phyloP scores from a whole-genome alignment of 2,888 invertebrate species.

The Melanophora roralis region DNA sequence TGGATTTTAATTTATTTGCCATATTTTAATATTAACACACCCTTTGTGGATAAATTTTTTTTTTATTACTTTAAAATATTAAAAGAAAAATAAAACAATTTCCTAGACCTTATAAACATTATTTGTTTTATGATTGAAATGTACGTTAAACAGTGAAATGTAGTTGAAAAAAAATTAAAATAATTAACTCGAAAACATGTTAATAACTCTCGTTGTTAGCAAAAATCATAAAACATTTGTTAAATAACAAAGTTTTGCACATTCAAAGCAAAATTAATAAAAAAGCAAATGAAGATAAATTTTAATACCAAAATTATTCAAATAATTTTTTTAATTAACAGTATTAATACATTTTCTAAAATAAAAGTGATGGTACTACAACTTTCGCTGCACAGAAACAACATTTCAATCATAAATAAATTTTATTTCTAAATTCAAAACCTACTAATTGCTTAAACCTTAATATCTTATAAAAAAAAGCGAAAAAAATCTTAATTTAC shows the following conservation, averaged over 20 bases:
- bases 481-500: constrained; percentile 43
- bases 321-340: too few species aligned
- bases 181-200: constrained; percentile 24
- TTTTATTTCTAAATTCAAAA: constrained; percentile 34
- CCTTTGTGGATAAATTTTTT: too few species aligned
- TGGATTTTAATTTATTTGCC: too few species aligned
- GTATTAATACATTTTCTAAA: too few species aligned
- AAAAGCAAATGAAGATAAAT: background rate
- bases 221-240: constrained; percentile 60
- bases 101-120: constrained; percentile 34
- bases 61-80: too few species aligned
- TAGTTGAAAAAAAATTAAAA: constrained; percentile 42
- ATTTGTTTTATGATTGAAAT: constrained; percentile 78
- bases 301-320: background rate
- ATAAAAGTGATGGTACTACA: constrained; percentile 67
- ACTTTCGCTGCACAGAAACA: constrained; percentile 78
- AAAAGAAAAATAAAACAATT: background rate
- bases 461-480: constrained; percentile 25
- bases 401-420: constrained; percentile 78
- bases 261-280: background rate
- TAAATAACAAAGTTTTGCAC: constrained; percentile 21
- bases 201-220: constrained; percentile 9
- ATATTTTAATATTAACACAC: too few species aligned
- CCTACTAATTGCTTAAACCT: constrained; percentile 8
- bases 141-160: constrained; percentile 74